phyloP scores from a whole-genome alignment of 2,888 invertebrate species.

The Dusona sp. region DNA sequence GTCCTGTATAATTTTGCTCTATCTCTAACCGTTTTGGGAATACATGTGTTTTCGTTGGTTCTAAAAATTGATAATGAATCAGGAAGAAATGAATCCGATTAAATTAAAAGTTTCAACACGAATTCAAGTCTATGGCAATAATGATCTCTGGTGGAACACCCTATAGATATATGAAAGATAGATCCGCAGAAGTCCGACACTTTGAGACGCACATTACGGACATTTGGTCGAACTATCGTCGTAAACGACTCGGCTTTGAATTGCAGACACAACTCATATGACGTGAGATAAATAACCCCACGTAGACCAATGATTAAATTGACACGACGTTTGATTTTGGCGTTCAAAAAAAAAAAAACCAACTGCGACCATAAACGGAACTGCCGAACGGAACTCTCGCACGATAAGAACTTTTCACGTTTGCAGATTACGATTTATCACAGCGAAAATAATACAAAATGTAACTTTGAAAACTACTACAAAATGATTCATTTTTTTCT shows the following conservation, averaged over 20 bases:
- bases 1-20: neutral
- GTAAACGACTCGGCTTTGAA: conserved; percentile 20
- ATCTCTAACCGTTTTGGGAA: neutral
- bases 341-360: neutral
- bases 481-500: neutral
- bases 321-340: neutral
- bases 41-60: neutral
- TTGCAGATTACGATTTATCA: neutral
- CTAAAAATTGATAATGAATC: neutral
- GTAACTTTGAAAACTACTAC: neutral
- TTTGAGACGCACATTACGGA: neutral
- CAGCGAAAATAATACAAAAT: neutral
- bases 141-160: neutral
- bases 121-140: neutral
- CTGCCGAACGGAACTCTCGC: neutral
- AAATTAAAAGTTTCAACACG: neutral
- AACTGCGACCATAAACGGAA: neutral
- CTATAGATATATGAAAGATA: conserved; percentile 27
- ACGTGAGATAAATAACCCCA: conserved; percentile 30
- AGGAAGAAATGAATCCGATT: neutral
- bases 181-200: conserved; percentile 37
- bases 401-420: neutral
- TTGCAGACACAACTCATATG: conserved; percentile 42
- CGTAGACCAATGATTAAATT: neutral
- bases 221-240: neutral